Evolutionary conservation across 2,113 vertebrate genomes (phyloP).

Genomic region (Catharus fuscescens): DNA sequence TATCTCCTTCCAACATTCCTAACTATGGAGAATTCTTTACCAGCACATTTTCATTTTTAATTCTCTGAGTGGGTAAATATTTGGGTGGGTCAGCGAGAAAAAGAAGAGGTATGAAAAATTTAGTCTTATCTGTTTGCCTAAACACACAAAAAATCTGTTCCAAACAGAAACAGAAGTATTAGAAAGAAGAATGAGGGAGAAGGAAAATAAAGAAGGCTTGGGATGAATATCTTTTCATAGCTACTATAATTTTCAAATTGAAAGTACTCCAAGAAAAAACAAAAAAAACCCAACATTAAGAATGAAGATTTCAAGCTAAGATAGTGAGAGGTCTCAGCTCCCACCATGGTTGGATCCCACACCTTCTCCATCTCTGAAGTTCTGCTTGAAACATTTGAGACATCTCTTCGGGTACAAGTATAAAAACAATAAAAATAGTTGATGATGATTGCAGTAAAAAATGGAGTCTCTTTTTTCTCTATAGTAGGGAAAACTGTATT

Average conservation of each 20-base stretch:
- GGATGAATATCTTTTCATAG: neutral
- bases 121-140: neutral
- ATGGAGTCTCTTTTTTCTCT: neutral
- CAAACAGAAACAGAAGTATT: neutral
- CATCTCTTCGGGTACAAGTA: neutral
- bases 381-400: neutral
- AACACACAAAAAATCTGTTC: neutral
- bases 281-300: neutral
- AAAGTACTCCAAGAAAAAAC: neutral
- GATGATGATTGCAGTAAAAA: neutral
- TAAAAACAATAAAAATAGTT: neutral
- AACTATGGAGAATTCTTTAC: neutral
- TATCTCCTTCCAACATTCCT: neutral
- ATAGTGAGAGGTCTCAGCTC: neutral
- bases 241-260: neutral
- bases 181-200: neutral
- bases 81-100: neutral
- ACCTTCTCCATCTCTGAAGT: neutral
- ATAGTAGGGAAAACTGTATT: neutral
- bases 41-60: neutral
- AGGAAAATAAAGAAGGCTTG: neutral
- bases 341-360: neutral
- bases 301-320: neutral
- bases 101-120: neutral
- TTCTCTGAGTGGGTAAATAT: neutral